Evolutionary conservation across 2,888 invertebrate species (phyloP).

Genomic region (Phengaris alcon): DNA sequence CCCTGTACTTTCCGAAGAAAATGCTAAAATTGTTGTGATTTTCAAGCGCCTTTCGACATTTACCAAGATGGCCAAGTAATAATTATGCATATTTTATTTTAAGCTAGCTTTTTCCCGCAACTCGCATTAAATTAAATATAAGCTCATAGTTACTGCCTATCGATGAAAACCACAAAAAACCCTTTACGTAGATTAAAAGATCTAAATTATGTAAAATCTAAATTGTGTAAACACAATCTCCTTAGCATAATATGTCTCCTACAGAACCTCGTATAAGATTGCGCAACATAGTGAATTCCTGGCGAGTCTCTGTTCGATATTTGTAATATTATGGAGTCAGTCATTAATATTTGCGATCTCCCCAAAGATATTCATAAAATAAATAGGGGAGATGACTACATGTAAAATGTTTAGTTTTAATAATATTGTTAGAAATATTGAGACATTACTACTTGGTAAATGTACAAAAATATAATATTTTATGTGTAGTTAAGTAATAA

Average conservation of each 20-base stretch:
- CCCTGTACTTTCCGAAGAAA: neutral
- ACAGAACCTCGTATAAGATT: neutral
- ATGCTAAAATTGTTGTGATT: constrained; percentile 17
- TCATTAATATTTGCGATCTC: neutral
- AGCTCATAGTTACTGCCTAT: neutral
- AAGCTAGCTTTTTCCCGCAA: neutral
- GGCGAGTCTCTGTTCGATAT: neutral
- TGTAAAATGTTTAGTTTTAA: too few species aligned
- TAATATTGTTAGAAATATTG: too few species aligned
- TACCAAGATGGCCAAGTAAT: constrained; percentile 19
- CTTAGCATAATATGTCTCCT: neutral
- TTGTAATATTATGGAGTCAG: neutral
- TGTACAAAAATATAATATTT: too few species aligned
- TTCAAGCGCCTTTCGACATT: neutral
- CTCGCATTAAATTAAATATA: neutral
- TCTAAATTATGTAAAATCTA: too few species aligned
- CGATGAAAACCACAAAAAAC: too few species aligned
- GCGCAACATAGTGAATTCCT: neutral
- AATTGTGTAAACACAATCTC: too few species aligned
- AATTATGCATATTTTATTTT: neutral
- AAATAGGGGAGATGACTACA: neutral
- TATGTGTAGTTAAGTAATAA: too few species aligned
- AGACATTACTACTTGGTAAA: too few species aligned
- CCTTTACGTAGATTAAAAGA: too few species aligned
- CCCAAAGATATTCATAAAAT: neutral